A percentile compares a stretch with the other conserved stretches of the same genome.
Conservation (phyloP, 2,888 invertebrate genomes). For the Drosophila prolongata region DNA sequence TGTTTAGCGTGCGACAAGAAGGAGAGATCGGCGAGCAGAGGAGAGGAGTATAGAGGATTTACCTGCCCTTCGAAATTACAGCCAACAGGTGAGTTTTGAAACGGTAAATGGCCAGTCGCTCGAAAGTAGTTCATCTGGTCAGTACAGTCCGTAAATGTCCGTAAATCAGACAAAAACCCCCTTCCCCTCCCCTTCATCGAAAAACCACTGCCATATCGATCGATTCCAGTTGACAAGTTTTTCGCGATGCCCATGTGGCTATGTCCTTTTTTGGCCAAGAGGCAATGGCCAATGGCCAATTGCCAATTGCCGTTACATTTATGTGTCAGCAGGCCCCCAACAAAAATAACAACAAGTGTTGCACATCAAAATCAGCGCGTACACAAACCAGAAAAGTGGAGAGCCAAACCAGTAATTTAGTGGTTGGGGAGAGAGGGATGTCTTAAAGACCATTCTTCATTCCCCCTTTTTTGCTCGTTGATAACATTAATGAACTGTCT, state of each 20-base stretch:
- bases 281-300: constrained; percentile 27
- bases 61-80: constrained; percentile 18
- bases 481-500: constrained; percentile 78
- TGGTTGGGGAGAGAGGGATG: neutral
- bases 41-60: constrained; percentile 2
- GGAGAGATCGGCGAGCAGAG: neutral
- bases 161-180: constrained; percentile 15
- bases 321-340: constrained; percentile 34
- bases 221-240: constrained; percentile 46
- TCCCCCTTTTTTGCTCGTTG: constrained; percentile 59
- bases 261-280: constrained; percentile 66
- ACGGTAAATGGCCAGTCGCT: constrained; percentile 54
- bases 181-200: neutral
- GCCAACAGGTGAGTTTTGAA: constrained; percentile 63
- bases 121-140: constrained; percentile 76
- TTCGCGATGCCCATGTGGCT: constrained; percentile 38
- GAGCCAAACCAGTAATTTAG: constrained; percentile 38
- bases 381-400: constrained; percentile 46
- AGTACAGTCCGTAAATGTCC: constrained; percentile 64
- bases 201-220: constrained; percentile 37
- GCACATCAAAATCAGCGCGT: constrained; percentile 43
- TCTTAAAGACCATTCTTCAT: constrained; percentile 19
- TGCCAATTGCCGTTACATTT: constrained; percentile 49
- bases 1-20: constrained; percentile 11
- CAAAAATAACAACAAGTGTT: constrained; percentile 45